Conservation (phyloP, 1,140 invertebrate genomes). For the Bradynema listronoti region DNA sequence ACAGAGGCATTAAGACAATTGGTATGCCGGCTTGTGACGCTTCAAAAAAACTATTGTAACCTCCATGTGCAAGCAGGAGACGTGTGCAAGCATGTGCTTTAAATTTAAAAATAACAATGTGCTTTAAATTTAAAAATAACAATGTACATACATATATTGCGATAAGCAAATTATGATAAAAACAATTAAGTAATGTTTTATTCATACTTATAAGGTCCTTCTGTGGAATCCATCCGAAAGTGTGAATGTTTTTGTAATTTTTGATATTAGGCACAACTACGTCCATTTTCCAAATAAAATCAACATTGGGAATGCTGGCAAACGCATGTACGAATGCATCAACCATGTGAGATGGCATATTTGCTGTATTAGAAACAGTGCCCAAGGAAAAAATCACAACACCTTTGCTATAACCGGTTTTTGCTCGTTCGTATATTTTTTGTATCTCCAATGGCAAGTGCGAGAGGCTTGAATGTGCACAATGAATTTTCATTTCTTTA, state of each 20-base stretch:
- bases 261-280: slow-evolving; percentile 32
- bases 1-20: slow-evolving; percentile 54
- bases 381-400: slow-evolving; percentile 55
- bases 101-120: too few species aligned
- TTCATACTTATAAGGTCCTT: slow-evolving; percentile 55
- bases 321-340: slow-evolving; percentile 55
- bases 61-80: slow-evolving; percentile 55
- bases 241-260: slow-evolving; percentile 42
- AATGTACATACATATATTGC: background rate
- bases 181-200: background rate
- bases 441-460: slow-evolving; percentile 25
- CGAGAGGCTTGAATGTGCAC: too few species aligned
- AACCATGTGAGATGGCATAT: slow-evolving; percentile 52
- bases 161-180: too few species aligned
- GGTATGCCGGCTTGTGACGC: slow-evolving; percentile 53
- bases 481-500: too few species aligned
- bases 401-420: slow-evolving; percentile 49
- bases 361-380: slow-evolving; percentile 58
- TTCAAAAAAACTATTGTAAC: slow-evolving; percentile 56
- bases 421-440: slow-evolving; percentile 22
- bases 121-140: too few species aligned
- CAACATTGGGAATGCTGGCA: slow-evolving; percentile 39
- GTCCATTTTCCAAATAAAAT: slow-evolving; percentile 55
- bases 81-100: slow-evolving; percentile 49
- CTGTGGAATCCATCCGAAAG: slow-evolving; percentile 56